These are phyloP conservation scores for Gallinago media DNA, from an alignment of 2,113 vertebrate species.

Conservation along the genomic window DNA sequence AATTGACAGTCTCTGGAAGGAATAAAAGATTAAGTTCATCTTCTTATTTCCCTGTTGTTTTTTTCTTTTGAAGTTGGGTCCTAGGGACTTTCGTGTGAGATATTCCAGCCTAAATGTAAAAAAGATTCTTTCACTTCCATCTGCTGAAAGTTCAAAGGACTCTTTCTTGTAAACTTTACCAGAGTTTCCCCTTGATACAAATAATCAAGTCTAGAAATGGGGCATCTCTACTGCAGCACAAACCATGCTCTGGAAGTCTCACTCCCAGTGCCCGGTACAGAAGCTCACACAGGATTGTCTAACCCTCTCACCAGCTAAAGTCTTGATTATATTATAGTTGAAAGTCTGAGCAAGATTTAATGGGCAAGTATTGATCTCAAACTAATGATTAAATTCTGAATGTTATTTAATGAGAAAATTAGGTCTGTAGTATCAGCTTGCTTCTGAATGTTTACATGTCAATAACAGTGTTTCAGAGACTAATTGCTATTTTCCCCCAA, in stretches of 20 bases:
- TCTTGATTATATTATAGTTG: not conserved
- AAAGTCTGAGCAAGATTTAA: not conserved
- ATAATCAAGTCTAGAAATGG: not conserved
- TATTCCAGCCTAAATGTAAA: not conserved
- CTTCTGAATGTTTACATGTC: not conserved
- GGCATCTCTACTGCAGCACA: not conserved
- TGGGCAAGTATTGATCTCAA: not conserved
- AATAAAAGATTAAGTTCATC: not conserved
- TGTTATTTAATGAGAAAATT: not conserved
- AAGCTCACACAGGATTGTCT: not conserved
- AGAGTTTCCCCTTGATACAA: not conserved
- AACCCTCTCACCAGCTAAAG: not conserved
- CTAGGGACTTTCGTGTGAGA: not conserved
- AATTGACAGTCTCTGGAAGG: not conserved
- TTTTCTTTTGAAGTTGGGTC: not conserved
- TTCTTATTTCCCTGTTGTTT: not conserved
- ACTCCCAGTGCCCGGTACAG: not conserved
- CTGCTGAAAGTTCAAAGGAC: not conserved
- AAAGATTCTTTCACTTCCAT: not conserved
- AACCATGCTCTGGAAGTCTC: not conserved
- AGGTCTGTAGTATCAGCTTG: not conserved
- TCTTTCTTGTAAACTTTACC: not conserved
- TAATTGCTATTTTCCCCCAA: not conserved
- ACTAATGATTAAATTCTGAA: not conserved
- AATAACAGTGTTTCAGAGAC: not conserved